Evolutionary conservation across 2,888 invertebrate species (phyloP).

Genomic region (Philopedon plagiatum): DNA sequence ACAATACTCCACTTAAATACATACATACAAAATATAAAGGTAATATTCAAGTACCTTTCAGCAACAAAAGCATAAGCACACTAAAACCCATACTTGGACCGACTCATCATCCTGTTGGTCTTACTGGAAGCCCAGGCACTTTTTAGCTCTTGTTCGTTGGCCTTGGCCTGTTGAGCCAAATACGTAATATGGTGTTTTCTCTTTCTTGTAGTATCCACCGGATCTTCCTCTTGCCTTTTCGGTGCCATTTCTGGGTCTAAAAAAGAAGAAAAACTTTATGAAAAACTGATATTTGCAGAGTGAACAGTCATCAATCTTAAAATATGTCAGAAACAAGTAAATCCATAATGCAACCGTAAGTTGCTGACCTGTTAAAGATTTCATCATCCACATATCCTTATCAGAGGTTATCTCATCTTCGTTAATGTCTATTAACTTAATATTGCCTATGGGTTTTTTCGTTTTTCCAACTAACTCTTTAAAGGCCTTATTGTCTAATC

Average conservation of each 20-base stretch:
- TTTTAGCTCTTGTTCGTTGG: constrained; percentile 92
- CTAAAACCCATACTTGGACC: constrained; percentile 96
- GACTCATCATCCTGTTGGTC: constrained; percentile 88
- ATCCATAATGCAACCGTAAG: neutral
- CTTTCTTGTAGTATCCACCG: constrained; percentile 72
- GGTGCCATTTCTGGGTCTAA: constrained; percentile 74
- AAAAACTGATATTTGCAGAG: neutral
- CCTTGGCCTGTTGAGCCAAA: constrained; percentile 94
- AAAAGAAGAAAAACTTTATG: neutral
- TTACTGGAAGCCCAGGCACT: constrained; percentile 95
- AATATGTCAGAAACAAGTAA: too few relatives aligned
- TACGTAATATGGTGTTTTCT: constrained; percentile 97
- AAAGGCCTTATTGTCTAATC: constrained; percentile 73
- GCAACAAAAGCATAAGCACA: neutral
- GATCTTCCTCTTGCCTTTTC: constrained; percentile 69
- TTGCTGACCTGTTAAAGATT: constrained; percentile 76
- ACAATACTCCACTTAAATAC: neutral
- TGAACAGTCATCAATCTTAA: too few relatives aligned
- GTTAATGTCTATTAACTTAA: constrained; percentile 86
- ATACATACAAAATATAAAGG: neutral
- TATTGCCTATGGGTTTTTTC: constrained; percentile 76
- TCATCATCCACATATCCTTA: constrained; percentile 85
- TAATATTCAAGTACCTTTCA: neutral
- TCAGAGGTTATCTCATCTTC: constrained; percentile 82
- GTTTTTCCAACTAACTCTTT: constrained; percentile 79